Conservation (phyloP, 2,797 vertebrate genomes). For the Epinephelus coioides region DNA sequence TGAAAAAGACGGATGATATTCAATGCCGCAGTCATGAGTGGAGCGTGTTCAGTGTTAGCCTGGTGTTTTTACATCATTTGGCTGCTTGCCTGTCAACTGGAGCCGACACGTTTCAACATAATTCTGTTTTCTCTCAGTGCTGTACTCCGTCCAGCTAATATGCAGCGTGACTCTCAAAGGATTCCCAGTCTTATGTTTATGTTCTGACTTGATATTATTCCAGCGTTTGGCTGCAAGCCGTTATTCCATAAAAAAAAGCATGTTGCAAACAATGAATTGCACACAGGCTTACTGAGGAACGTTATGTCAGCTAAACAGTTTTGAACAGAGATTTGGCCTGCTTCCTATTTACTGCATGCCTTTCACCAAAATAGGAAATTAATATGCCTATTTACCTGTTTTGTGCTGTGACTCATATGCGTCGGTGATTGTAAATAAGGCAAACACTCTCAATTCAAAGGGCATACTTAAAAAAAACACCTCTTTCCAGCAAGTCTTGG, state of each 20-base stretch:
- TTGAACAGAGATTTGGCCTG: background rate
- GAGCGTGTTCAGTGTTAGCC: background rate
- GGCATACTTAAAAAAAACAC: background rate
- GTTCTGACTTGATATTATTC: background rate
- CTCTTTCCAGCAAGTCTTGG: background rate
- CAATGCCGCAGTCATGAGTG: background rate
- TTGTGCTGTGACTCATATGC: conserved; percentile 14
- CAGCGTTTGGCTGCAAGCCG: background rate
- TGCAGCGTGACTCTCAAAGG: background rate
- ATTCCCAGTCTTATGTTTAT: background rate
- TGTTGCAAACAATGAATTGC: background rate
- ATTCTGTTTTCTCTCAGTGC: background rate
- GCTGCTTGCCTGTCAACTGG: background rate
- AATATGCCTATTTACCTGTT: background rate
- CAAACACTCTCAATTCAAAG: background rate
- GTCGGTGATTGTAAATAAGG: conserved; percentile 1
- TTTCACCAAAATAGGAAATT: background rate
- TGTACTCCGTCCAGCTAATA: background rate
- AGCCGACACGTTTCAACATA: background rate
- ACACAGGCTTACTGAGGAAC: background rate
- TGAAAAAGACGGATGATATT: background rate
- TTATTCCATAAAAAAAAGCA: background rate
- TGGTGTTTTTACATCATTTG: background rate
- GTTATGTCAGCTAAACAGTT: too few species aligned
- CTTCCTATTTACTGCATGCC: conserved; percentile 5